phyloP scores from a whole-genome alignment of 2,797 vertebrate genomes.

The Austrolebias charrua region DNA sequence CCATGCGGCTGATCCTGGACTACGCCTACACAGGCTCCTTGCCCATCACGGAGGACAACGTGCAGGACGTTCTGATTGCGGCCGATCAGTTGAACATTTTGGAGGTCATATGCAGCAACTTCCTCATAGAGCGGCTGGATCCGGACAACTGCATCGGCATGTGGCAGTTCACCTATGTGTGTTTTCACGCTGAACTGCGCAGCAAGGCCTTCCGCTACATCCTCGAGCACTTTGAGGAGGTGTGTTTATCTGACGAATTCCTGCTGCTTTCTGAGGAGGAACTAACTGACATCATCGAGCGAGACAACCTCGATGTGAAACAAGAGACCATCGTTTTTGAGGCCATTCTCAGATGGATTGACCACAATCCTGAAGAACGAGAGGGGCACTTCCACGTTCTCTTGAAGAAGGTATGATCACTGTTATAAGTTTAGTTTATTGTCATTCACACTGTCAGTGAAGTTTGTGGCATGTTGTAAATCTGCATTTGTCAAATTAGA shows the following conservation, averaged over 20 bases:
- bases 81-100: constrained; percentile 80
- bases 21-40: constrained; percentile 33
- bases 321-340: constrained; percentile 61
- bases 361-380: constrained; percentile 13
- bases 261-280: constrained; percentile 56
- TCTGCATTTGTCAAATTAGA: background rate
- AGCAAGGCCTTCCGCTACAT: constrained; percentile 75
- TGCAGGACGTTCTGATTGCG: constrained; percentile 69
- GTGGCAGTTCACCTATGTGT: constrained; percentile 72
- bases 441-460: background rate
- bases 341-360: constrained; percentile 47
- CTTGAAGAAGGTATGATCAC: constrained; percentile 56
- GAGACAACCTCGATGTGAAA: constrained; percentile 80
- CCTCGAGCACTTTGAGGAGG: constrained; percentile 80
- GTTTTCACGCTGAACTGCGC: constrained; percentile 63
- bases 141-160: constrained; percentile 83
- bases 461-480: background rate
- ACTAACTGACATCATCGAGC: constrained; percentile 73
- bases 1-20: constrained; percentile 42
- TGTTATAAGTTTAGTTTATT: constrained; percentile 53
- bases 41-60: constrained; percentile 60
- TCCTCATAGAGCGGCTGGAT: constrained; percentile 63
- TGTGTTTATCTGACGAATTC: constrained; percentile 72
- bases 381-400: constrained; percentile 12
- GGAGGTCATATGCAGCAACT: constrained; percentile 75